Percentiles rank a stretch among this genome's conserved stretches.
These are phyloP conservation scores for Pteronura brasiliensis DNA, from an alignment of 2,113 vertebrate species.

Conservation along the genomic window DNA sequence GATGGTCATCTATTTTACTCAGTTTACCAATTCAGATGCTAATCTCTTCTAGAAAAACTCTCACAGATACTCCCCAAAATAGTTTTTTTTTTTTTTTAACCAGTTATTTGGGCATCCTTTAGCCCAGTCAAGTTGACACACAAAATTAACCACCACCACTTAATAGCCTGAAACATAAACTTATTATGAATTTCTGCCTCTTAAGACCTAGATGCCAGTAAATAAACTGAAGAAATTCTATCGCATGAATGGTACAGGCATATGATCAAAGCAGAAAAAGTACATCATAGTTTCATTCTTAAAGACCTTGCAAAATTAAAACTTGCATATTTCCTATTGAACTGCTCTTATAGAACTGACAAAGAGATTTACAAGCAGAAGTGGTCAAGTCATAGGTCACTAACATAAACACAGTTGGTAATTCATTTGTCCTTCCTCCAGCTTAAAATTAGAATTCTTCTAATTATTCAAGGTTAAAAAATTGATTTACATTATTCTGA, in stretches of 20 bases:
- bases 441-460: not conserved
- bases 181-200: not conserved
- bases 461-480: not conserved
- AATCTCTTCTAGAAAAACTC: not conserved
- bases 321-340: slow-evolving; percentile 29
- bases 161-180: not conserved
- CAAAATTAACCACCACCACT: not conserved
- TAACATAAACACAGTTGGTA: not conserved
- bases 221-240: not conserved
- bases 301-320: slow-evolving; percentile 37
- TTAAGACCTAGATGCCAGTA: not conserved
- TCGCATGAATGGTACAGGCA: not conserved
- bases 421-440: not conserved
- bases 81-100: not conserved
- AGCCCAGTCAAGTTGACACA: not conserved
- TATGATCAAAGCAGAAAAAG: not conserved
- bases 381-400: not conserved
- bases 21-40: not conserved
- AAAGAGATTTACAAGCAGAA: not conserved
- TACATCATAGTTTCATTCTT: not conserved
- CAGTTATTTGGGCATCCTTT: not conserved
- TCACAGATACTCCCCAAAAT: not conserved
- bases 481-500: slow-evolving; percentile 15
- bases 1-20: not conserved
- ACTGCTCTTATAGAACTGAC: slow-evolving; percentile 29